Percentiles rank a stretch among this genome's conserved stretches.
phyloP scores from a whole-genome alignment of 2,888 invertebrate genomes.

The Orgyia antiqua region DNA sequence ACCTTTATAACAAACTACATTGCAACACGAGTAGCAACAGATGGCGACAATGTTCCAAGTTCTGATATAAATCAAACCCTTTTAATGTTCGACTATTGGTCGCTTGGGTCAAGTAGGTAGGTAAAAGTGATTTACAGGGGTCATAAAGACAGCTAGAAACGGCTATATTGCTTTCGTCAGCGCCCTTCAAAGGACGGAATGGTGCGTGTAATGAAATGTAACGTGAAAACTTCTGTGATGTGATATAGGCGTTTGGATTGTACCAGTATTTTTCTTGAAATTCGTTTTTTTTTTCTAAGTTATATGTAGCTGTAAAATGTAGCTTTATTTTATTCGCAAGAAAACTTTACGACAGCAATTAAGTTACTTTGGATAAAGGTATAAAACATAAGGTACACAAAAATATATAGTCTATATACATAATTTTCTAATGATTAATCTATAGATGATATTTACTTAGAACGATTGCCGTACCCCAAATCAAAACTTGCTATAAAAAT shows the following conservation, averaged over 20 bases:
- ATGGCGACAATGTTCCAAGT: conserved; percentile 71
- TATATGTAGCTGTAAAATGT: too few relatives aligned
- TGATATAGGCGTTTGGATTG: conserved; percentile 16
- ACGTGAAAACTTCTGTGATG: conserved; percentile 29
- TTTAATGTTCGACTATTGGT: conserved; percentile 69
- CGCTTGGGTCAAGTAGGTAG: conserved; percentile 68
- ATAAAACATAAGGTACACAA: too few relatives aligned
- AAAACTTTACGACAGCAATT: too few relatives aligned
- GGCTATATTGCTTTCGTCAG: conserved; percentile 61
- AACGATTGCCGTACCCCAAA: too few relatives aligned
- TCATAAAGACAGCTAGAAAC: conserved; percentile 63
- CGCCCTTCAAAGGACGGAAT: conserved; percentile 43
- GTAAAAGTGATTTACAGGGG: conserved; percentile 65
- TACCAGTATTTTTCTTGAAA: conserved; percentile 6
- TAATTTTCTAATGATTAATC: too few relatives aligned
- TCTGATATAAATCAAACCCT: conserved; percentile 72
- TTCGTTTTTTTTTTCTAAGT: too few relatives aligned
- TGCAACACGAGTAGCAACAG: conserved; percentile 59
- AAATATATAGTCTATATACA: too few relatives aligned
- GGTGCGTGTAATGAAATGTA: conserved; percentile 45
- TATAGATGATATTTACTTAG: too few relatives aligned
- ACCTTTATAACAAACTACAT: conserved; percentile 66
- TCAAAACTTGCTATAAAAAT: too few relatives aligned
- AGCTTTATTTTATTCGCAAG: too few relatives aligned
- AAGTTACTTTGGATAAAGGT: too few relatives aligned